phyloP scores from a whole-genome alignment of 2,888 invertebrate species.

The Argyresthia albistria region DNA sequence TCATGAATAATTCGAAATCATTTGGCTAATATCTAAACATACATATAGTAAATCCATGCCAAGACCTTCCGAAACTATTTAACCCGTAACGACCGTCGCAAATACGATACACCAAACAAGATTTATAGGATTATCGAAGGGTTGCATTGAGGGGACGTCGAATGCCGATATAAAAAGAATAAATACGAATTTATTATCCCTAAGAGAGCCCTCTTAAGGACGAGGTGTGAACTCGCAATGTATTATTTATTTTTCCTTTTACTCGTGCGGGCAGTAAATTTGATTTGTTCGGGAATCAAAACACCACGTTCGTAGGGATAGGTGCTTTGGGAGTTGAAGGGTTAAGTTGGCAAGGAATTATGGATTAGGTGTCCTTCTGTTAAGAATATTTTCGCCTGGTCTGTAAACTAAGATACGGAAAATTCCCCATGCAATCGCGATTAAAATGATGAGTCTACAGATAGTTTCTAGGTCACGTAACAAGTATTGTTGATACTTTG shows the following conservation, averaged over 20 bases:
- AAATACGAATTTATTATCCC: conserved; percentile 72
- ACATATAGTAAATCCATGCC: no score
- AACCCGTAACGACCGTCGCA: conserved; percentile 10
- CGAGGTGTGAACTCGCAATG: conserved; percentile 59
- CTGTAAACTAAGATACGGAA: no score
- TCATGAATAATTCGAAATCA: no score
- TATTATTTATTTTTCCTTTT: conserved; percentile 54
- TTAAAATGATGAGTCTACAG: no score
- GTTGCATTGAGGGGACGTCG: conserved; percentile 22
- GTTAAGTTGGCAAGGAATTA: conserved; percentile 13
- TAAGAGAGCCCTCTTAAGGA: conserved; percentile 57
- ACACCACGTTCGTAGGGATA: conserved; percentile 30
- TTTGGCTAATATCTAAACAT: no score
- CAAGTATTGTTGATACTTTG: no score
- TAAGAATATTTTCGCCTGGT: no score
- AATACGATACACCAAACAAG: conserved; percentile 52
- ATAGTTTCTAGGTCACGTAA: no score
- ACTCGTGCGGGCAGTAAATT: conserved; percentile 56
- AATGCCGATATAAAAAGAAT: conserved; percentile 59
- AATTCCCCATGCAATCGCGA: no score
- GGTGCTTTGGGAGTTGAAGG: conserved; percentile 16
- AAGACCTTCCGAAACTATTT: background rate
- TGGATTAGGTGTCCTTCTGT: background rate
- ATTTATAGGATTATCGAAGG: conserved; percentile 57
- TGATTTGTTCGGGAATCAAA: conserved; percentile 55